These are phyloP conservation scores for Rhogogaster chlorosoma DNA, from an alignment of 2,888 invertebrate species.

Conservation along the genomic window DNA sequence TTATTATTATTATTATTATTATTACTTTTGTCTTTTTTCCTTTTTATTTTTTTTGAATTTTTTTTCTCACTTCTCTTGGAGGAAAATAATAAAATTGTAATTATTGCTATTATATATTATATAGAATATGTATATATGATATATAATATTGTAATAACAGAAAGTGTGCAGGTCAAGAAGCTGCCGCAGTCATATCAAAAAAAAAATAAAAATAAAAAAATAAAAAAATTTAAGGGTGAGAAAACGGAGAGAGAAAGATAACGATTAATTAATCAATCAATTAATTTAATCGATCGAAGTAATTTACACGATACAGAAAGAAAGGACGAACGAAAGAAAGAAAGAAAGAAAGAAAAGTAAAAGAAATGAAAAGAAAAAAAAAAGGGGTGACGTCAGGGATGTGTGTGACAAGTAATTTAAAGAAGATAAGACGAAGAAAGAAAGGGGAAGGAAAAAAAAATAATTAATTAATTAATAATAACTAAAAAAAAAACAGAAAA, in stretches of 20 bases:
- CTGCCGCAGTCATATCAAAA: neutral
- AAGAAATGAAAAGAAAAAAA: slow-evolving; percentile 31
- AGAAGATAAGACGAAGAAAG: slow-evolving; percentile 24
- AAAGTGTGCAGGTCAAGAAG: neutral
- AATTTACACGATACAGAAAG: neutral
- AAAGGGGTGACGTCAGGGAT: slow-evolving; percentile 41
- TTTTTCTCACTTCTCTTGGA: neutral
- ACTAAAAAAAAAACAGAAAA: slow-evolving; percentile 2
- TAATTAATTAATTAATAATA: slow-evolving; percentile 38
- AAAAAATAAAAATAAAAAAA: neutral
- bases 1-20: neutral
- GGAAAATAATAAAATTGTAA: neutral
- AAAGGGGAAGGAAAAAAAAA: slow-evolving; percentile 17
- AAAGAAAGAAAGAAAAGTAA: neutral
- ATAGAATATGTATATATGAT: neutral
- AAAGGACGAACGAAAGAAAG: neutral
- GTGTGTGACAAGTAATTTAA: slow-evolving; percentile 27
- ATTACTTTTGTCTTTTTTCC: neutral
- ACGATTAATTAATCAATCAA: neutral
- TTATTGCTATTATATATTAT: neutral
- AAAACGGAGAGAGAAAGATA: neutral
- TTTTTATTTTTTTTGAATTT: neutral
- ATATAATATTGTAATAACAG: neutral
- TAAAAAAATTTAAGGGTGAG: neutral
- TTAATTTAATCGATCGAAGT: neutral